A percentile compares a stretch with the other conserved stretches of the same genome.
phyloP scores from a whole-genome alignment of 2,113 vertebrate species.

The Mesitornis unicolor region DNA sequence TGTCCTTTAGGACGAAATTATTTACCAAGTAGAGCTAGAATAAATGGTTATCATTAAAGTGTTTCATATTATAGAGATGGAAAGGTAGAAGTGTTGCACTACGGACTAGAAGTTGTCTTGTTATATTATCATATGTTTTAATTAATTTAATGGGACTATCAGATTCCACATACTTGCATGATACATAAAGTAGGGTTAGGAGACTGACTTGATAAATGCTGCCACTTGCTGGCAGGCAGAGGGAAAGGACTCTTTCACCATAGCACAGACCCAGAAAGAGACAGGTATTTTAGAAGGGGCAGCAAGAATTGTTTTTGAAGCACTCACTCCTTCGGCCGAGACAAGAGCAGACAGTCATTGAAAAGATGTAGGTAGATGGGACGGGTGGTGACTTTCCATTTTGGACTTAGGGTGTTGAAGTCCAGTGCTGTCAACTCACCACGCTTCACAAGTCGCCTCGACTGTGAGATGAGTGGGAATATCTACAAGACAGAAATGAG shows the following conservation, averaged over 20 bases:
- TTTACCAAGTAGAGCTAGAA: not conserved
- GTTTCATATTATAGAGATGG: not conserved
- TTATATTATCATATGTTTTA: not conserved
- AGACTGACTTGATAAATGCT: constrained; percentile 39
- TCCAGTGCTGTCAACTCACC: constrained; percentile 86
- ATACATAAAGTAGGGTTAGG: not conserved
- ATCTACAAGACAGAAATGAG: constrained; percentile 73
- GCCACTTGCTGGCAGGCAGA: constrained; percentile 53
- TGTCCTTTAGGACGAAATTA: not conserved
- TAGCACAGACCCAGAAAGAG: constrained; percentile 40
- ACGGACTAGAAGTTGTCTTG: not conserved
- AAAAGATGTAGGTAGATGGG: constrained; percentile 91
- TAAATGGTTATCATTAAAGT: not conserved
- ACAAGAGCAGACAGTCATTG: constrained; percentile 91
- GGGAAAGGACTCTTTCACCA: constrained; percentile 40
- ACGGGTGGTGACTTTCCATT: constrained; percentile 82
- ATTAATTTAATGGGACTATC: not conserved
- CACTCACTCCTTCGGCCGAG: constrained; percentile 89
- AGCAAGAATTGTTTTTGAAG: constrained; percentile 46
- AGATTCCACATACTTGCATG: not conserved
- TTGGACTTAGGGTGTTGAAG: constrained; percentile 58
- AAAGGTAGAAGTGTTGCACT: not conserved
- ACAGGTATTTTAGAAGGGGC: constrained; percentile 32
- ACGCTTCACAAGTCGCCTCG: constrained; percentile 88
- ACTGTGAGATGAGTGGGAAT: constrained; percentile 93